Conservation (phyloP, 2,113 vertebrate genomes). For the Condylura cristata region DNA sequence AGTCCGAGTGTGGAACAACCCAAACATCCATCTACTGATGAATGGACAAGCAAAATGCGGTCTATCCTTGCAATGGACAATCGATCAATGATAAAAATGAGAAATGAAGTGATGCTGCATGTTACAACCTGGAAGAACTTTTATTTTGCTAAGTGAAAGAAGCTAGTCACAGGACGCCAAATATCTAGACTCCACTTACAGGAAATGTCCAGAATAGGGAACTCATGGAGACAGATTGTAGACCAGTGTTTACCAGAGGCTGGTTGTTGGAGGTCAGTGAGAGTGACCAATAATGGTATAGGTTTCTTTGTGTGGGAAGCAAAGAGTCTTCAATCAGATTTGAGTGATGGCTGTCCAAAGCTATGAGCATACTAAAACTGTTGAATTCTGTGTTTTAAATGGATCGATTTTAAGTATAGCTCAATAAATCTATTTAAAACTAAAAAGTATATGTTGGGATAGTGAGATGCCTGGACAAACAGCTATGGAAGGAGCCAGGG, state of each 20-base stretch:
- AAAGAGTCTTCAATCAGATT: not conserved
- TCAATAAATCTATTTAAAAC: not conserved
- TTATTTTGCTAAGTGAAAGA: not conserved
- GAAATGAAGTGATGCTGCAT: fast-evolving
- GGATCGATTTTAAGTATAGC: not conserved
- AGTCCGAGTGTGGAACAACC: not conserved
- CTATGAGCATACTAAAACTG: not conserved
- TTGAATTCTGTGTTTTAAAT: not conserved
- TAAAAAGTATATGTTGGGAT: not conserved
- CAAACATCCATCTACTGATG: fast-evolving
- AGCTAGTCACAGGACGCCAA: not conserved
- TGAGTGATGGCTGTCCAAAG: too few relatives aligned
- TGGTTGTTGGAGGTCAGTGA: not conserved
- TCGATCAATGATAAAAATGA: not conserved
- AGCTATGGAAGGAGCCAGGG: not conserved
- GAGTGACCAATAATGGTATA: too few relatives aligned
- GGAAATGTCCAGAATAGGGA: not conserved
- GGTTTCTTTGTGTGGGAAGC: not conserved
- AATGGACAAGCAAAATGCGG: fast-evolving
- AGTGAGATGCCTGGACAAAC: not conserved
- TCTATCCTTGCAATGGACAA: fast-evolving
- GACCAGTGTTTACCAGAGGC: not conserved
- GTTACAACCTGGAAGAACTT: too few relatives aligned
- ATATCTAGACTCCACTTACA: fast-evolving
- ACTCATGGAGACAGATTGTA: too few relatives aligned